Evolutionary conservation across 2,888 invertebrate species (phyloP), one percentile per base, ranked within the genome.

Genomic region (Tyria jacobaeae): DNA sequence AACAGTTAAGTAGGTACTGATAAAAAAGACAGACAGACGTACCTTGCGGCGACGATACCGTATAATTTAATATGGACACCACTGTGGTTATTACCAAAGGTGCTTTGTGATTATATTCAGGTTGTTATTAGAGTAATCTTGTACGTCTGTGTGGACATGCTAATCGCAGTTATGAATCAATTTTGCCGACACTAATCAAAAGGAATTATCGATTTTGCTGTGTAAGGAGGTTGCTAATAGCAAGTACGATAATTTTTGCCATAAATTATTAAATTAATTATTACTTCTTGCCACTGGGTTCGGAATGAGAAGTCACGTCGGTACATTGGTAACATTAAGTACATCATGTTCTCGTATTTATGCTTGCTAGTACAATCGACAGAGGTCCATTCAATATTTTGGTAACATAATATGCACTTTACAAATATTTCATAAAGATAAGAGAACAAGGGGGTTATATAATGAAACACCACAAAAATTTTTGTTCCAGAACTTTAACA

Each of bases 51-150:
- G 59, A 47, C 56, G 50, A 51, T 27, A 77, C 71, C 67, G 58
- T 79, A 70, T 75, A 79, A 79, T 78, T 78, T 78, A 57, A 66
- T 68, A 68, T 70, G 74, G 73, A 73, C 75, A 78, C 77, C 75
- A 65, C 70, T 47, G 67, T 61, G 57, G 57, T 64, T 59, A 75
- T 79, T 74, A 72, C 57, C 24, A 47, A 60, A 59, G 62, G 54
- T 70, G 63, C 78, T 70, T 77, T 78, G 74, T 76, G 76, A 78
- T 78, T 73, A 79, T 70, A 63, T 66, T 67, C 65, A 71, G 68
- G 71, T 70, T 78, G 69, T 78, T 79, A 78, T 79, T 73, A 72
- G 24, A 68, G 64, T 62, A 78, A 79, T 76, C 76, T 76, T 71
- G 64, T 58, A 49, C 64, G 74, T 74, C 69, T 70, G 67, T 66